Evolutionary conservation across 2,797 vertebrate genomes (phyloP), one percentile per base, ranked within the genome.

Genomic region (Balearica regulorum): DNA sequence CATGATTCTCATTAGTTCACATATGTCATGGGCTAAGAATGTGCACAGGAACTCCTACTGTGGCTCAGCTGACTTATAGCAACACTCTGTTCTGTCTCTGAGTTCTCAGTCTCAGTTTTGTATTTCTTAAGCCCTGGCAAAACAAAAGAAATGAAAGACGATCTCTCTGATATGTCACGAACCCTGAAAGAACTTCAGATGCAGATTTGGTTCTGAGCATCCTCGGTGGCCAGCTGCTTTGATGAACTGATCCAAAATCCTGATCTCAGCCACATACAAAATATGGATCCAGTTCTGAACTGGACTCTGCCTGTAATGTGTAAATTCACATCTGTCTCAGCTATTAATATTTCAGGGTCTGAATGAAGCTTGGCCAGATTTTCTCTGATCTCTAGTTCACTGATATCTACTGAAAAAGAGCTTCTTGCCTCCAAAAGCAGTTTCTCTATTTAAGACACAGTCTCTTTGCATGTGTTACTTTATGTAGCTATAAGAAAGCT

Each of bases 1-100:
- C 39, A 2, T 87, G 89, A 96, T 84, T 94, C 78, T 92, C 78
- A 87, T 92, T 73, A 96, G 78, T 31, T 96, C 89, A 51, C 60
- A 11, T 60, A 66, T 93, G 75, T 90, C 86, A 85, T 7, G n/a
- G 89, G 48, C 55, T 73, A 89, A 73, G 93, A 96, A 96, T 83
- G 75, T 22, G 37, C 71, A 35, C 53, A 87, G 60, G 83, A 89
- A 92, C 81, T 94, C 81, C 89, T 87, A 35, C 81, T 85, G 89
- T 61, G 90, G 37, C 84, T 95, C 89, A 92, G 86, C 81, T 93
- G 90, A 92, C 86, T 82, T 69, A 62, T 8, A 92, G n/a, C 75
- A 91, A 73, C 39, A 31, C 43, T 83, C 43, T 41, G 19, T 54
- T 89, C 70, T 78, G 39, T 26, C 11, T 37, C 55, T 73, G 55